These are phyloP conservation scores for Carcharodon carcharias DNA, from an alignment of 2,797 vertebrate genomes.

Conservation along the genomic window DNA sequence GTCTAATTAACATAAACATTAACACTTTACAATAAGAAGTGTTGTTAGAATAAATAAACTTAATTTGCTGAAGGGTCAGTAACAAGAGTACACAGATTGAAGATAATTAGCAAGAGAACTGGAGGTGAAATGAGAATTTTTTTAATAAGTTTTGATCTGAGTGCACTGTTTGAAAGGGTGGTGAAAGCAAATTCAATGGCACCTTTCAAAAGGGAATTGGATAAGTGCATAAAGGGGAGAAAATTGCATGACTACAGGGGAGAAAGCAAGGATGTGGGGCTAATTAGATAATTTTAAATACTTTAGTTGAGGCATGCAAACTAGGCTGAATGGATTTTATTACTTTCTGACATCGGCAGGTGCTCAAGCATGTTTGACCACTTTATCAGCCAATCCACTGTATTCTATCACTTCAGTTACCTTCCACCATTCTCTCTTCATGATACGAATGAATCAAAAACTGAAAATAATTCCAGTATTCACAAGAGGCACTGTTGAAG, in stretches of 20 bases:
- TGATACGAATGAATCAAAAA: not conserved
- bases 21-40: no score
- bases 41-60: no score
- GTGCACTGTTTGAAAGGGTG: not conserved
- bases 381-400: not conserved
- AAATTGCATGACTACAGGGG: not conserved
- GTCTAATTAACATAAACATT: no score
- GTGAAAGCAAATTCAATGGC: not conserved
- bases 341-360: not conserved
- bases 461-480: not conserved
- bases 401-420: not conserved
- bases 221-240: not conserved
- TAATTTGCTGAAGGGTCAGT: no score
- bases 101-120: not conserved
- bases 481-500: not conserved
- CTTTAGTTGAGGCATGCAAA: not conserved
- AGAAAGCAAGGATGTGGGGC: not conserved
- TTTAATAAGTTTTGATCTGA: not conserved
- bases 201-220: not conserved
- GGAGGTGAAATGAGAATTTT: no score
- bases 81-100: not conserved
- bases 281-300: not conserved
- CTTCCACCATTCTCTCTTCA: not conserved
- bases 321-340: not conserved
- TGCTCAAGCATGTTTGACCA: not conserved